These are phyloP conservation scores for Coendou prehensilis DNA, from an alignment of 2,797 vertebrate species.

Conservation along the genomic window DNA sequence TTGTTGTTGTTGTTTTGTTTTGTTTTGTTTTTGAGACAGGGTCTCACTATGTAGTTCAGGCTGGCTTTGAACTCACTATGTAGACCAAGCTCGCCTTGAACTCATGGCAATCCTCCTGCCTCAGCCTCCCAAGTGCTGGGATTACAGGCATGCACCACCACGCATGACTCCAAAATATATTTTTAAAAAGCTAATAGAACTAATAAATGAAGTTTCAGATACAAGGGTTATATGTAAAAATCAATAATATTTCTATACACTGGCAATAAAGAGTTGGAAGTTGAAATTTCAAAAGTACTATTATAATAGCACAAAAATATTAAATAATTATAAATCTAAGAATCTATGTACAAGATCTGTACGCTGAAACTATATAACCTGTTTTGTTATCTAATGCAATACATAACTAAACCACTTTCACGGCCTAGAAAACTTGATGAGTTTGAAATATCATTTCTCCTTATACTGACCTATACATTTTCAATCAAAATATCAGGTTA, in stretches of 20 bases:
- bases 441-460: not conserved
- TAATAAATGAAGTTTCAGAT: constrained; percentile 35
- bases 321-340: not conserved
- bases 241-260: not conserved
- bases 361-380: not conserved
- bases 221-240: not conserved
- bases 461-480: not conserved
- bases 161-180: not conserved
- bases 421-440: not conserved
- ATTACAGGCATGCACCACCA: not conserved
- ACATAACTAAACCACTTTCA: not conserved
- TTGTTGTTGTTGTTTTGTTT: not conserved
- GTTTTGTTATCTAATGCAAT: not conserved
- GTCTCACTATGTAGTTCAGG: not conserved
- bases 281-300: constrained; percentile 26
- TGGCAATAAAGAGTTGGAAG: constrained; percentile 2
- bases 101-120: not conserved
- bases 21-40: not conserved
- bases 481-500: not conserved
- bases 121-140: not conserved
- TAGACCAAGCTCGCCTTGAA: not conserved
- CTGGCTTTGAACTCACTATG: not conserved
- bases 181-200: constrained; percentile 41
- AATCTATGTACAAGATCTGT: not conserved
- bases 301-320: not conserved